Percentiles rank a stretch among this genome's conserved stretches.
Evolutionary conservation across 2,888 invertebrate species (phyloP).

Genomic region (Lymantria dispar): DNA sequence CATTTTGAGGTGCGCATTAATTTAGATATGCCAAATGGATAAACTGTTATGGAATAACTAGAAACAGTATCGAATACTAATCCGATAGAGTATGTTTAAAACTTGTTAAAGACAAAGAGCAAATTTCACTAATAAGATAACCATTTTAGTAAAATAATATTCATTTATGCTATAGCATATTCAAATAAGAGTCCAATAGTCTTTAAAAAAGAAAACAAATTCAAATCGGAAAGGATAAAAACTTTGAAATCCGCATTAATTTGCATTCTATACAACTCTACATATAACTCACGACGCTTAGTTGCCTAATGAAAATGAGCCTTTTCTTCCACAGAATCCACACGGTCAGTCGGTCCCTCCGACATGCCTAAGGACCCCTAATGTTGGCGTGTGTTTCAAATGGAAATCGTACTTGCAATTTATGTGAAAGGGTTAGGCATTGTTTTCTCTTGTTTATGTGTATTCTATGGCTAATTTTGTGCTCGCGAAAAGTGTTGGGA

Average conservation of each 20-base stretch:
- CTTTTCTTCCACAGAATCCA: conserved; percentile 66
- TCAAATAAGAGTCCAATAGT: too few species aligned
- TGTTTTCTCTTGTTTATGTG: conserved; percentile 59
- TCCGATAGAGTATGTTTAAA: too few species aligned
- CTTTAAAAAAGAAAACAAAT: too few species aligned
- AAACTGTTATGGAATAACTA: too few species aligned
- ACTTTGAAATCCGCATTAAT: conserved; percentile 51
- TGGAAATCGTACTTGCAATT: conserved; percentile 76
- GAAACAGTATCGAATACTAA: too few species aligned
- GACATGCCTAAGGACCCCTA: conserved; percentile 60
- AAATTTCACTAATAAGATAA: too few species aligned
- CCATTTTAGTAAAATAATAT: too few species aligned
- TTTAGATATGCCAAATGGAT: too few species aligned
- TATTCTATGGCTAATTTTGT: conserved; percentile 55
- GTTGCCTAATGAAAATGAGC: conserved; percentile 79
- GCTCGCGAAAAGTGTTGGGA: conserved; percentile 24
- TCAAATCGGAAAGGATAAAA: conserved; percentile 10
- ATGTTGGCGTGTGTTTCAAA: conserved; percentile 65
- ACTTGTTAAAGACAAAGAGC: too few species aligned
- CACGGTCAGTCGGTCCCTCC: conserved; percentile 61
- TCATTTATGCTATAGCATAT: too few species aligned
- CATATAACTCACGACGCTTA: conserved; percentile 56
- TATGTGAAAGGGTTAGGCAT: conserved; percentile 74
- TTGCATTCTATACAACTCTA: conserved; percentile 63
- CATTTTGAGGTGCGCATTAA: conserved; percentile 52